Evolutionary conservation across 2,888 invertebrate genomes (phyloP), one percentile per base, ranked within the genome.

Genomic region (Diploptera punctata): DNA sequence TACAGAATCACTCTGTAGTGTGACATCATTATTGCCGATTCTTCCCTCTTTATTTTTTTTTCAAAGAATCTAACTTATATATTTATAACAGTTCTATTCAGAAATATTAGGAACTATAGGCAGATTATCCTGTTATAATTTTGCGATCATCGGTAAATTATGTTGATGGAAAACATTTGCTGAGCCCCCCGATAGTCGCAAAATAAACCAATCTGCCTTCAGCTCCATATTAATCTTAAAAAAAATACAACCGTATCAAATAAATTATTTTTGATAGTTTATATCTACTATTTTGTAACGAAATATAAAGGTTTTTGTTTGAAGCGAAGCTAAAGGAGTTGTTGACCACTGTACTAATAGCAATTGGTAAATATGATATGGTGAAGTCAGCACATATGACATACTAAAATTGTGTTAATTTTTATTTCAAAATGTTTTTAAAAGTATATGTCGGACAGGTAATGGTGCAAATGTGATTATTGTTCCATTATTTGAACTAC

Each of bases 161-260:
- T 29, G n/a, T 29, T 57, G 57, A n/a, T 57, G 57, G 31, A 29
- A 29, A 57, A 57, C 29, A 29, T 57, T 57, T 57, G 57, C 57
- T 29, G 57, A 57, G 31, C 57, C 31, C 54, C 31, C 57, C 16
- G 57, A n/a, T 57, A n/a, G 9, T 24, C 26, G 57, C 29, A 29
- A 13, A n/a, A 21, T n/a, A 1, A 29, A 57, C n/a, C 31, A 57
- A 29, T 29, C 57, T 57, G 57, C 31, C 16, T n/a, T n/a, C 26
- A 3, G 29, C n/a, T 29, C 26, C 18, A 18, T 19, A 19, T 33
- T 33, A 33, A 10, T 33, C n/a, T 16, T 9, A 7, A 57, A 57
- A 57, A 54, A 54, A 29, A 57, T 57, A 57, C 57, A 31, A 29
- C 31, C 52, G 1, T 57, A 57, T 57, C 57, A 57, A 57, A 57